Evolutionary conservation across 1,140 invertebrate genomes (phyloP), one percentile per base, ranked within the genome.

Genomic region (Drosophila kurseongensis): DNA sequence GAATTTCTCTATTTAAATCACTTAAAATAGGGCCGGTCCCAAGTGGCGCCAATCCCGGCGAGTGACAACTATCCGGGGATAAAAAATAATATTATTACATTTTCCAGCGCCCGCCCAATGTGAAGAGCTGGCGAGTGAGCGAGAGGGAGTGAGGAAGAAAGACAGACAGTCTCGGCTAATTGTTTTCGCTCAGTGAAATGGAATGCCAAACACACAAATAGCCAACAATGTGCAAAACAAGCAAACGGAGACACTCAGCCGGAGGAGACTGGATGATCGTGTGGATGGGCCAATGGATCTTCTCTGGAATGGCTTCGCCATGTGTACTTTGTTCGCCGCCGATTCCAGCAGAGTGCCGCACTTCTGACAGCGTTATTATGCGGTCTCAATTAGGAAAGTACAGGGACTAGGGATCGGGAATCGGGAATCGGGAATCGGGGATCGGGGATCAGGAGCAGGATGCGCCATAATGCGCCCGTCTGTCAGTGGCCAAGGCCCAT

Each of bases 191-290:
- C 58, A 71, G 78, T 48, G 68, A 86, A 85, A 83, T 88, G 83
- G 83, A 86, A 86, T 86, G 83, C 83, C 65, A 82, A 86, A 86
- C 67, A 61, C 77, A 61, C 83, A 86, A 86, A 86, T 88, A 86
- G 83, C 51, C 75, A 86, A 79, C 84, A 86, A 86, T 86, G 69
- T 86, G 83, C 83, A 86, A 86, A 80, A 66, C 63, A 83, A 86
- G 83, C 82, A 76, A 86, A 63, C 62, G 68, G 67, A 71, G 68
- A 72, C 68, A 72, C 68, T 71, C 65, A 58, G 44, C 42, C 36
- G 32, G 48, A 66, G 66, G 38, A 35, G 61, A 35, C 61, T 38
- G 16, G 47, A 48, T 40, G 54, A 56, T 51, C 14, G 65, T 36
- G 29, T 40, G 69, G 69, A 61, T 62, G 48, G 47, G 23, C 5